Conservation (phyloP, 2,888 invertebrate genomes). For the Drosophila cracens region DNA sequence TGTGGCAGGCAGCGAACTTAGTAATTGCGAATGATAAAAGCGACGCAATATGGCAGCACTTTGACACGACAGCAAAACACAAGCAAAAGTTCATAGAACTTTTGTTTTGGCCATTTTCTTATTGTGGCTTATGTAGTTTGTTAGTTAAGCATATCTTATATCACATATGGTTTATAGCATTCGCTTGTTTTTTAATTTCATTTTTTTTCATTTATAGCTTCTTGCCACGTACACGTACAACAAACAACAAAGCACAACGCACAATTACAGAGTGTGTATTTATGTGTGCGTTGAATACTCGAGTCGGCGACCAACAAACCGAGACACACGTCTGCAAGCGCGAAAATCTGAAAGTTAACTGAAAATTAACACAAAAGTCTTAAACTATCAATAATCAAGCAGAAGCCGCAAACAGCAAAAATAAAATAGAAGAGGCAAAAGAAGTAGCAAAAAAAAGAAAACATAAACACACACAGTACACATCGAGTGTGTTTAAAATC, state of each 20-base stretch:
- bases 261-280: conserved; percentile 10
- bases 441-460: conserved; percentile 47
- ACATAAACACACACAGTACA: conserved; percentile 43
- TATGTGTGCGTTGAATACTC: conserved; percentile 17
- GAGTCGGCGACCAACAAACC: conserved; percentile 34
- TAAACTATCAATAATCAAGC: conserved; percentile 76
- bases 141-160: conserved; percentile 39
- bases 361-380: conserved; percentile 76
- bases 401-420: conserved; percentile 39
- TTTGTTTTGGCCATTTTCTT: conserved; percentile 28
- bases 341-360: conserved; percentile 84
- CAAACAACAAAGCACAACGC: conserved; percentile 24
- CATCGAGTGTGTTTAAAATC: conserved; percentile 74
- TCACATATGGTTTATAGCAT: conserved; percentile 43
- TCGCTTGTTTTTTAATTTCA: conserved; percentile 1
- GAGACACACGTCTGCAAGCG: conserved; percentile 81
- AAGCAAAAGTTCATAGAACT: conserved; percentile 51
- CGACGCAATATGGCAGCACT: conserved; percentile 37
- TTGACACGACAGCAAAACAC: conserved; percentile 34
- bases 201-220: conserved; percentile 29
- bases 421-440: conserved; percentile 40
- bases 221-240: conserved; percentile 65
- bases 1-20: conserved; percentile 27
- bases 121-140: conserved; percentile 30
- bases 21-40: conserved; percentile 41